Evolutionary conservation across 2,113 vertebrate genomes (phyloP).

Genomic region (Prunella fulvescens): DNA sequence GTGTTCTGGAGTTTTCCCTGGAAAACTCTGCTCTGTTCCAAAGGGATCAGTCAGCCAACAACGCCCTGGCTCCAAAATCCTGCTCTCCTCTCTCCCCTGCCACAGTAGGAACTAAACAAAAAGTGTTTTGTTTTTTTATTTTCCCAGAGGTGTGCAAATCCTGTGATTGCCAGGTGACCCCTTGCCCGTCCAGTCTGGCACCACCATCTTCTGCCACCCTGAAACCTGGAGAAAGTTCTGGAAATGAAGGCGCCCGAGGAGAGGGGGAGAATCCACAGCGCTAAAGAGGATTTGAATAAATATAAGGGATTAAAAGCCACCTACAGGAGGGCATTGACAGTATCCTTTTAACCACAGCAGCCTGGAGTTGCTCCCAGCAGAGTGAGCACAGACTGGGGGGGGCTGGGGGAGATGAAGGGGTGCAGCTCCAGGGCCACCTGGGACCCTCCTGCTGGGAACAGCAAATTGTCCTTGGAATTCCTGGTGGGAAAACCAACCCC

Average conservation of each 20-base stretch:
- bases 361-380: background rate
- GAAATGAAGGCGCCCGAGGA: background rate
- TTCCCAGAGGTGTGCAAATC: background rate
- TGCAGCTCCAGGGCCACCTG: background rate
- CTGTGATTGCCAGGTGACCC: background rate
- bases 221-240: background rate
- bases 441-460: background rate
- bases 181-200: background rate
- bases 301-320: background rate
- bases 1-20: background rate
- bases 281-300: background rate
- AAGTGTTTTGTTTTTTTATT: background rate
- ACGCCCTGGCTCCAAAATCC: background rate
- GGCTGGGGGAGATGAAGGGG: background rate
- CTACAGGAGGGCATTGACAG: background rate
- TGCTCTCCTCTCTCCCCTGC: background rate
- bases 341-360: background rate
- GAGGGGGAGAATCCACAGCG: background rate
- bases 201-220: background rate
- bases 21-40: background rate
- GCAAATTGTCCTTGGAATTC: background rate
- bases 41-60: background rate
- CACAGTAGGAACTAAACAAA: accelerated
- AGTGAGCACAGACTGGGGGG: background rate
- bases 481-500: background rate